Evolutionary conservation across 2,113 vertebrate species (phyloP).

Genomic region (Hyperopisus bebe): DNA sequence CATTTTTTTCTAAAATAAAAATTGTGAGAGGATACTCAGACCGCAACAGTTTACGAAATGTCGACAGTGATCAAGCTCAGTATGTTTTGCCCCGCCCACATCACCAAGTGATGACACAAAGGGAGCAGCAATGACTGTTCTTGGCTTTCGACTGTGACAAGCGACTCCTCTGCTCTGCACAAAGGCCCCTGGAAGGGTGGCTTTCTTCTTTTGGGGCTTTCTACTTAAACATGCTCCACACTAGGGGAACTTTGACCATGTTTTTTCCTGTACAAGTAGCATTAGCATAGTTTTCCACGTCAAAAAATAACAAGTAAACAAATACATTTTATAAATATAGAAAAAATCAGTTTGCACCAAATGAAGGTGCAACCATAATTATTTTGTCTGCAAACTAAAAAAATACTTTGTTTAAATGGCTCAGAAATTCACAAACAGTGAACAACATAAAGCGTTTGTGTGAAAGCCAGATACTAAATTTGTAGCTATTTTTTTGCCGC

Average conservation of each 20-base stretch:
- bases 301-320: not conserved
- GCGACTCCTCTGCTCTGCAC: not conserved
- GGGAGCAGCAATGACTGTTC: not conserved
- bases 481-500: not conserved
- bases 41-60: not conserved
- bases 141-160: not conserved
- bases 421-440: not conserved
- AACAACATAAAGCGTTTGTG: not conserved
- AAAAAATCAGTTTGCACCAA: not conserved
- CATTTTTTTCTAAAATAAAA: not conserved
- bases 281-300: not conserved
- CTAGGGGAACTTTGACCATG: not conserved
- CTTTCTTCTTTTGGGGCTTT: not conserved
- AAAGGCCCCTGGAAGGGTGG: not conserved
- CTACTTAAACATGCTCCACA: not conserved
- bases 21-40: not conserved
- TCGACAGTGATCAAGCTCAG: not conserved
- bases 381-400: not conserved
- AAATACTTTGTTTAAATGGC: not conserved
- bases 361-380: not conserved
- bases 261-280: not conserved
- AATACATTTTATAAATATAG: not conserved
- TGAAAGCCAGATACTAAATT: not conserved
- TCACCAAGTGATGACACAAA: not conserved
- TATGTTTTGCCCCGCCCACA: not conserved